Conservation (phyloP, 2,797 vertebrate genomes). For the Girardinus metallicus region DNA sequence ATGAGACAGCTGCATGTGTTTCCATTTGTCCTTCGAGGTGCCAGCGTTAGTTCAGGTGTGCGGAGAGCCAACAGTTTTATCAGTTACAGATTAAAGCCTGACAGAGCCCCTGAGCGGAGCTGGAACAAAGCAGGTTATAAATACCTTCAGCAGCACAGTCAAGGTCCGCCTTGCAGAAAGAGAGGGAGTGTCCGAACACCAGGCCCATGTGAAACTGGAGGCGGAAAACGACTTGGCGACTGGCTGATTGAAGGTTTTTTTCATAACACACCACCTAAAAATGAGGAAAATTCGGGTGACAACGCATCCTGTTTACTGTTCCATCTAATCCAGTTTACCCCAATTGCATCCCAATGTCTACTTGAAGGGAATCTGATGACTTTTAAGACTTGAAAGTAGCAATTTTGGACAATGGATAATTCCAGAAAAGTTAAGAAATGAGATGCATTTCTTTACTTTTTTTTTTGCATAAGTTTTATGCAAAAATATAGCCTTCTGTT, state of each 20-base stretch:
- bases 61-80: slow-evolving; percentile 34
- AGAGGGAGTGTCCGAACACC: slow-evolving; percentile 77
- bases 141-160: slow-evolving; percentile 86
- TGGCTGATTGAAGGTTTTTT: slow-evolving; percentile 78
- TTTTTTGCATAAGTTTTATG: neutral
- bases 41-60: slow-evolving; percentile 49
- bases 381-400: neutral
- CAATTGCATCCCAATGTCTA: too few species aligned
- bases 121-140: slow-evolving; percentile 38
- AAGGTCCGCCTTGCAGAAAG: slow-evolving; percentile 88
- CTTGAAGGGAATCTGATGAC: neutral
- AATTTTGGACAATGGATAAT: neutral
- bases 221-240: slow-evolving; percentile 85
- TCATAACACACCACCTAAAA: slow-evolving; percentile 90
- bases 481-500: neutral
- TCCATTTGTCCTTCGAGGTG: slow-evolving; percentile 43
- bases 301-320: neutral
- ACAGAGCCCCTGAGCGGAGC: slow-evolving; percentile 13
- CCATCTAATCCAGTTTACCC: neutral
- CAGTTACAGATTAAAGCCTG: slow-evolving; percentile 43
- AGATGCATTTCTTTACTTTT: neutral
- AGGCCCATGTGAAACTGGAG: slow-evolving; percentile 92
- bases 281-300: neutral
- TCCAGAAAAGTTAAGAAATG: neutral
- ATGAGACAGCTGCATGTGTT: slow-evolving; percentile 36